Evolutionary conservation across 2,113 vertebrate genomes (phyloP).

Genomic region (Oryzias celebensis): DNA sequence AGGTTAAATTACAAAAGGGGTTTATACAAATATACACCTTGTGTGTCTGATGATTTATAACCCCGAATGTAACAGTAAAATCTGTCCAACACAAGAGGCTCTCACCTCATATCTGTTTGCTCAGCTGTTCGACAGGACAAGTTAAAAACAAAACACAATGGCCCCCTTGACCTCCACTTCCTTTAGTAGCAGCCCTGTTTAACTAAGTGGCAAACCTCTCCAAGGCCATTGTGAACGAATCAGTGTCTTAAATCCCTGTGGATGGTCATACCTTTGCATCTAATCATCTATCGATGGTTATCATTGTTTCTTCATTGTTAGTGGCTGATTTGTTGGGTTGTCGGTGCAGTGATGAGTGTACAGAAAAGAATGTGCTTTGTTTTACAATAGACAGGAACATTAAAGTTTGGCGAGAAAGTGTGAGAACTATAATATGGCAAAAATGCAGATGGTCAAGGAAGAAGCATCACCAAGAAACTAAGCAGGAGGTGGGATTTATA

Average conservation of each 20-base stretch:
- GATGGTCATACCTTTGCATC: conserved; percentile 43
- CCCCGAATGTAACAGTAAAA: no score
- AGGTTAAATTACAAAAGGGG: neutral
- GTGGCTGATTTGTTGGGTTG: conserved; percentile 12
- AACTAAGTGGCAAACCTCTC: conserved; percentile 58
- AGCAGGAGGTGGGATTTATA: no score
- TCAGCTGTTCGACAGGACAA: conserved; percentile 47
- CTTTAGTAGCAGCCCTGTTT: conserved; percentile 62
- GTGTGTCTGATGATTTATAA: no score
- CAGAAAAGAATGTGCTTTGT: conserved; percentile 8
- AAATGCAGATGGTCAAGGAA: no score
- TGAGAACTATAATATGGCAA: no score
- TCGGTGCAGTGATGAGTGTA: neutral
- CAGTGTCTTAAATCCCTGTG: conserved; percentile 47
- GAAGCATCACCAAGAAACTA: no score
- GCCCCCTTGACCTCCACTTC: conserved; percentile 60
- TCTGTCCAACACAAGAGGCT: no score
- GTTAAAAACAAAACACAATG: conserved; percentile 53
- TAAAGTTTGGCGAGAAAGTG: no score
- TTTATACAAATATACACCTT: no score
- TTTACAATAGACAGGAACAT: neutral
- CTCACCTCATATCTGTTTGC: conserved; percentile 6
- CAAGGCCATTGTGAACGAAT: conserved; percentile 61
- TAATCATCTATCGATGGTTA: conserved; percentile 58
- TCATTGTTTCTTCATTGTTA: conserved; percentile 50